These are phyloP conservation scores for Chinchilla lanigera DNA, from an alignment of 2,113 vertebrate genomes.

Conservation along the genomic window DNA sequence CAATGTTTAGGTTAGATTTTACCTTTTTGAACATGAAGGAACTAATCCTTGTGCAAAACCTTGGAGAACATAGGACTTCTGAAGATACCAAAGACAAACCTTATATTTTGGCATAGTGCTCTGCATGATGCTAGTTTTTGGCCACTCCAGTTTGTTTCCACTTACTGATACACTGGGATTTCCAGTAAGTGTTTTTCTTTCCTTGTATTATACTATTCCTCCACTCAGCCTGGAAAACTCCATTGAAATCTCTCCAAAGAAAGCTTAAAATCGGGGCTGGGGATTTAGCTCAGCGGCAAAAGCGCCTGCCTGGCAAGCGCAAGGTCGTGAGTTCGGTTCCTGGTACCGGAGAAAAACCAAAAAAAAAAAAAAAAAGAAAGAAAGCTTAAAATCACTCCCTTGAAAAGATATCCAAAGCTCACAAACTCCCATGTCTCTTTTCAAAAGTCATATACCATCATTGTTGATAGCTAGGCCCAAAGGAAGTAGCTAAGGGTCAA, in stretches of 20 bases:
- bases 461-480: background rate
- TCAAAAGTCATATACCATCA: background rate
- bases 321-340: too few relatives aligned
- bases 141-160: background rate
- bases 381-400: too few relatives aligned
- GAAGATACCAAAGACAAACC: background rate
- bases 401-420: conserved; percentile 5
- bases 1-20: background rate
- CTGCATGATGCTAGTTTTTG: background rate
- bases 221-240: background rate
- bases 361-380: too few relatives aligned
- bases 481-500: background rate
- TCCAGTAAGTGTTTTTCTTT: background rate
- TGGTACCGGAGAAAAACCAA: too few relatives aligned
- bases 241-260: background rate
- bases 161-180: background rate
- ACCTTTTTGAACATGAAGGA: background rate
- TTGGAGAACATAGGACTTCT: background rate
- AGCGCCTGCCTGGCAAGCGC: too few relatives aligned
- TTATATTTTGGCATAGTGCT: background rate
- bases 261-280: background rate
- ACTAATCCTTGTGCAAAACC: background rate
- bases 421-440: background rate
- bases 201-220: background rate
- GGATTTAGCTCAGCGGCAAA: too few relatives aligned